Base-by-base conservation (phyloP, 1,140 invertebrate species). In the Drosophila lacteicornis region DNA sequence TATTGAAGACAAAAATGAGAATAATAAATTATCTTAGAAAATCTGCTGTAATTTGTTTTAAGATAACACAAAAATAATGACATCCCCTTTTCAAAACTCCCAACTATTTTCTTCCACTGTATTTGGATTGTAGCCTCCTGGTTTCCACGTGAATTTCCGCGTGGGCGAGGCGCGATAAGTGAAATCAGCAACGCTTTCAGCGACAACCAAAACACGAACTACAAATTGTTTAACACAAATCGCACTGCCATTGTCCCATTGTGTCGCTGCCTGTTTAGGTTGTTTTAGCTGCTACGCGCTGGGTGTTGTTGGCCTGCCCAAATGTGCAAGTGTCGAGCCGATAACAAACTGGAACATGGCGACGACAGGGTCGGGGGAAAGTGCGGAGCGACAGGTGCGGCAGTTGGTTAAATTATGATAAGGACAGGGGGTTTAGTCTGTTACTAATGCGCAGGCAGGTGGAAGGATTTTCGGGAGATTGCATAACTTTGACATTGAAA, bases 181-280 rank as follows among this genome's bases (percentile, higher is more conserved):
- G 87, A 87, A 90, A 84, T 90, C 83, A 84, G 63, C 56, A 51
- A 62, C 73, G 69, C 77, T 82, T 27, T 15, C 69, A 66, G 74
- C 73, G 60, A 78, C 77, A 88, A 80, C 73, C 80, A 81, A 88
- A 87, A 84, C 84, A 84, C 77, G 74, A 84, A 68, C 80, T 84
- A 81, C 84, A 87, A 87, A 87, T 87, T 88, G 84, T 80, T 87
- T 68, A 84, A 87, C 84, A 88, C 84, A 87, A 87, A 80, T 88
- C 73, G 71, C 83, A 49, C 46, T 38, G 66, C 36, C 67, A 73
- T 73, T 51, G 69, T 59, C 6, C 45, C 53, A 73, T 73, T 71
- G 68, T 73, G 56, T 43, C 2, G 46, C 33, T 33, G 33, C 45
- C 46, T 60, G 69, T 73, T 69, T 62, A 15, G 58, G 30, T 43